Evolutionary conservation across 1,140 invertebrate species (phyloP).

Genomic region (Berghia stephanieae): DNA sequence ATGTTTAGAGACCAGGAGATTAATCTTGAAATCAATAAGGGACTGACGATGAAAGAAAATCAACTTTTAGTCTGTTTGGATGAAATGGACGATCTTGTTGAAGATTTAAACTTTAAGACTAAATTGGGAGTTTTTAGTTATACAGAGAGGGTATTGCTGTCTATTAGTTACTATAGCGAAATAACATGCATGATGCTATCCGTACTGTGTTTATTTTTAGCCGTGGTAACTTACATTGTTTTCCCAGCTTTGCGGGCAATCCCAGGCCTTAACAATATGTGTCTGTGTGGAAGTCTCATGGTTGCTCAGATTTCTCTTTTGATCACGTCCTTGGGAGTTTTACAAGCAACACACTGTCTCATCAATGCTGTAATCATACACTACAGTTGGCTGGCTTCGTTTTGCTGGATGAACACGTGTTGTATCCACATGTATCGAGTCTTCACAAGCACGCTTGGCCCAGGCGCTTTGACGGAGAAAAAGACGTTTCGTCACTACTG

Average conservation of each 20-base stretch:
- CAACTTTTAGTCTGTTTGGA: too few relatives aligned
- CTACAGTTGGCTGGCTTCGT: constrained; percentile 88
- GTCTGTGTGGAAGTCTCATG: constrained; percentile 62
- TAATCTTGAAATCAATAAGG: too few relatives aligned
- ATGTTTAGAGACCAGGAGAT: too few relatives aligned
- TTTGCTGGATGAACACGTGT: constrained; percentile 96
- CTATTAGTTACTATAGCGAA: not conserved
- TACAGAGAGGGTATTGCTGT: too few relatives aligned
- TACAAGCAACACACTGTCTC: constrained; percentile 48
- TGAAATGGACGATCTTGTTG: too few relatives aligned
- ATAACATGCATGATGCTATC: constrained; percentile 57
- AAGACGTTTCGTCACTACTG: not conserved
- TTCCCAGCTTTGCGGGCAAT: constrained; percentile 66
- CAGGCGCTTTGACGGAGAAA: too few relatives aligned
- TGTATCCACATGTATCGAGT: constrained; percentile 71
- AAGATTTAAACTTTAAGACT: too few relatives aligned
- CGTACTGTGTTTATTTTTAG: constrained; percentile 59
- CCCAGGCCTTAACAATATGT: constrained; percentile 67
- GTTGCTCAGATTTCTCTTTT: constrained; percentile 65
- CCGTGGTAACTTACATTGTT: constrained; percentile 61
- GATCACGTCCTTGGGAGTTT: constrained; percentile 39
- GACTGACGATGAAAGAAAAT: too few relatives aligned
- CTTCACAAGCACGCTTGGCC: constrained; percentile 39
- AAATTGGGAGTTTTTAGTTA: too few relatives aligned
- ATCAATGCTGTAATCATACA: constrained; percentile 80